Conservation (phyloP, 2,888 invertebrate genomes). For the Perithous albicinctus region DNA sequence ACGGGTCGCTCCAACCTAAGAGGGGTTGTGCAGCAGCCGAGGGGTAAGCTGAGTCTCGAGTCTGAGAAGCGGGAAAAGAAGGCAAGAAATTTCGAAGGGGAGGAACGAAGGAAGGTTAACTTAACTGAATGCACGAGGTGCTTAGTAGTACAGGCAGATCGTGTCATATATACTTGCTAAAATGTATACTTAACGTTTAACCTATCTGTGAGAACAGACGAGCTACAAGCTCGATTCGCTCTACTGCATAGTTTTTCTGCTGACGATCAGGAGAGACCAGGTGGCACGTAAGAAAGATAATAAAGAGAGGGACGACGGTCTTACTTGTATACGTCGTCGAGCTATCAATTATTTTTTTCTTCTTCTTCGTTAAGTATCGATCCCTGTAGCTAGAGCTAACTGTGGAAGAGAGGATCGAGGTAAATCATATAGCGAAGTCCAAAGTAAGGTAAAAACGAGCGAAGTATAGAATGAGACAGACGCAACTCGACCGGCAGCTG, state of each 20-base stretch:
- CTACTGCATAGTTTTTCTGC: not conserved
- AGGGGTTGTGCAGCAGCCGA: slow-evolving; percentile 9
- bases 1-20: slow-evolving; percentile 27
- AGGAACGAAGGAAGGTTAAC: slow-evolving; percentile 10
- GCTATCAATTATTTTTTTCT: slow-evolving; percentile 57
- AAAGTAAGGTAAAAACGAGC: slow-evolving; percentile 20
- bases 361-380: slow-evolving; percentile 67
- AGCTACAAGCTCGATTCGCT: not conserved
- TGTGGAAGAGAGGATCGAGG: slow-evolving; percentile 5
- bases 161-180: not conserved
- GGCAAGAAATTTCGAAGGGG: slow-evolving; percentile 19
- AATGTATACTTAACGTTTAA: not conserved
- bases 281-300: slow-evolving; percentile 16
- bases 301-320: slow-evolving; percentile 35
- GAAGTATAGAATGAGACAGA: slow-evolving; percentile 45
- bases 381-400: slow-evolving; percentile 15
- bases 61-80: slow-evolving; percentile 34
- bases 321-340: slow-evolving; percentile 21
- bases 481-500: slow-evolving; percentile 68
- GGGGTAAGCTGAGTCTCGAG: slow-evolving; percentile 33
- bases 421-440: slow-evolving; percentile 12
- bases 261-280: not conserved
- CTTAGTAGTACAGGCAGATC: not conserved
- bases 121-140: slow-evolving; percentile 5
- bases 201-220: not conserved